Base-by-base conservation (phyloP, 1,140 invertebrate genomes). In the Thereuonema tuberculata region DNA sequence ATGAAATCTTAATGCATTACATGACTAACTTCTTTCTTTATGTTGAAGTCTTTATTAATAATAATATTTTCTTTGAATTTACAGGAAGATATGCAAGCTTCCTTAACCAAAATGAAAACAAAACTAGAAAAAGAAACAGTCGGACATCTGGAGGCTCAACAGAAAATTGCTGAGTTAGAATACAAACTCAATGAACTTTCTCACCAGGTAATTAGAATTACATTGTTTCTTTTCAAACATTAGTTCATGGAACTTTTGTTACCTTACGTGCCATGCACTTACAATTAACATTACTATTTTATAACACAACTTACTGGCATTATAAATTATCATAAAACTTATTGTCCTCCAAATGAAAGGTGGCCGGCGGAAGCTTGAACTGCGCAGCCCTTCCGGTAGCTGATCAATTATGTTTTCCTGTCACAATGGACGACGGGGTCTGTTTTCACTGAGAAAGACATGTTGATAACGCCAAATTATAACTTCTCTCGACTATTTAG, bases 81-180 rank as follows among this genome's bases (percentile, higher is more conserved):
- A 31, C 63, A 84, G 81, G 91, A 95, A 76, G 92, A 96, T 70
- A 76, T 94, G 60, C 87, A 93, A 72, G 82, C 86, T 15, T 86
- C 84, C 59, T 75, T 94, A 50, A 75, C 81, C 0, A 82, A 92
- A 63, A 82, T 93, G 64, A 92, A 93, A 69, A 87, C 90, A 65
- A 81, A 92, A 52, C 73, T 96, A 9, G 93, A 97, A 70, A 86
- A 89, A 66, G 92, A 96, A 73, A 87, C 87, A 0, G 83, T 87
- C 0, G 80, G 84, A 52, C 85, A 93, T 67, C 83, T 89, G 66
- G 90, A 96, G 75, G 84, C 87, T 0, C 85, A 86, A 65, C 86
- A 92, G 73, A 81, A 84, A 54, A 78, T 83, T 58, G 77, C 82
- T 25, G 84, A 88, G 57, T 74, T 89, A 5, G 85, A 93, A 72